Base-by-base conservation (phyloP, 2,888 invertebrate genomes). In the Hirtodrosophila cameraria region DNA sequence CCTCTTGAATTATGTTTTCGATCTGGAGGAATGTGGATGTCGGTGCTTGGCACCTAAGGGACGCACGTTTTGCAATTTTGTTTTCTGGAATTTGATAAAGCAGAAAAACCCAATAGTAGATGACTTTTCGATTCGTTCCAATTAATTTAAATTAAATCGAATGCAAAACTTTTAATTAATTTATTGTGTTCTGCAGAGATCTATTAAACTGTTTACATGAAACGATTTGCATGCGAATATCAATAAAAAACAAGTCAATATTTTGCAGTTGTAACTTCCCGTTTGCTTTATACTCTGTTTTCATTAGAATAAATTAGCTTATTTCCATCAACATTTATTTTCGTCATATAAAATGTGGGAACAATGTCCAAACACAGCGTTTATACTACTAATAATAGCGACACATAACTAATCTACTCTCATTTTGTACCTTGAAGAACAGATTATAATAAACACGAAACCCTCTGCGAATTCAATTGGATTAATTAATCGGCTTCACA, bases 161-260 rank as follows among this genome's bases (percentile, higher is more conserved):
- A 38, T 57, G 55, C 15, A 41, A 48, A 30, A 13, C 30, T 38
- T 60, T 49, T 27, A n/a, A 38, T 53, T 18, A 50, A 57, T 53
- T 49, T 36, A 62, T 54, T 18, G 43, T 11, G 12, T n/a, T n/a
- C 33, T 53, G 36, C 30, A 39, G 41, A 38, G 23, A 38, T 50
- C 27, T 12, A 33, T 53, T 36, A 54, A 68, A 64, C 33, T 54
- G 62, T 70, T 67, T 46, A 70, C 57, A 70, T 36, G 50, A 70
- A 74, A 55, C 50, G 20, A 74, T 74, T 76, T 77, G 69, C 75
- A 70, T 67, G 13, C 12, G 8, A 31, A 50, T 31, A 64, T 76
- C 46, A 69, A 73, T 73, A 55, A 53, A n/a, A 46, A 39, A 41
- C 35, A 13, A 12, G 46, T 20, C 20, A 3, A 6, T 33, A 3